Conservation (phyloP, 2,797 vertebrate genomes). For the Catamblyrhynchus diadema region DNA sequence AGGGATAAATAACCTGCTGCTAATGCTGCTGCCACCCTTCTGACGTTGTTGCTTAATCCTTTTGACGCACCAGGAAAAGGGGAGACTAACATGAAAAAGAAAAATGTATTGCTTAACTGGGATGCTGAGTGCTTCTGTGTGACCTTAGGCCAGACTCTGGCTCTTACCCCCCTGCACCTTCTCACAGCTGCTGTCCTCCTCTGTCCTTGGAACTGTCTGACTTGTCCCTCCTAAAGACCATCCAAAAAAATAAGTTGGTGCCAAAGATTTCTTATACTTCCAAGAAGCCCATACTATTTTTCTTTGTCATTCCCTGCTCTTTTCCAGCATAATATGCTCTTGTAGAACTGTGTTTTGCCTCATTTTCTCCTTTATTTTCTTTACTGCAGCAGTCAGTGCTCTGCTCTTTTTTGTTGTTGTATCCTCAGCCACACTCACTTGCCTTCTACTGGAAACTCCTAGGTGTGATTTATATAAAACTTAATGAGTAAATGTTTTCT, state of each 20-base stretch:
- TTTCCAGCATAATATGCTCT: neutral
- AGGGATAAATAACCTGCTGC: slow-evolving; percentile 45
- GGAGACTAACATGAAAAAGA: neutral
- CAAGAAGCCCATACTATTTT: neutral
- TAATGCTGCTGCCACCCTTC: slow-evolving; percentile 33
- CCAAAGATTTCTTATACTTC: neutral
- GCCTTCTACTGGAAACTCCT: neutral
- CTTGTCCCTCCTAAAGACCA: neutral
- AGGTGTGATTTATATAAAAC: neutral
- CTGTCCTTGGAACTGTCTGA: neutral
- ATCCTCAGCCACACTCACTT: neutral
- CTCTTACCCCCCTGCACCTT: neutral
- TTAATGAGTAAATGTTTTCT: neutral
- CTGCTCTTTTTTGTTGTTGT: neutral
- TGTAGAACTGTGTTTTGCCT: neutral
- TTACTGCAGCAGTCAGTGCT: neutral
- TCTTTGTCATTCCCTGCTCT: neutral
- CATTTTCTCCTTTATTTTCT: neutral
- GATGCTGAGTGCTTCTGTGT: neutral
- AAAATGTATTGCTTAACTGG: neutral
- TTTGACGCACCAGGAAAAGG: slow-evolving; percentile 44
- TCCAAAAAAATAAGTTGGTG: neutral
- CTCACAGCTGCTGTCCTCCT: neutral
- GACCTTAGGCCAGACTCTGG: neutral
- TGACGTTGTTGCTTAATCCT: slow-evolving; percentile 57